phyloP scores from a whole-genome alignment of 2,888 invertebrate genomes.

The Cryptocephalus moraei region DNA sequence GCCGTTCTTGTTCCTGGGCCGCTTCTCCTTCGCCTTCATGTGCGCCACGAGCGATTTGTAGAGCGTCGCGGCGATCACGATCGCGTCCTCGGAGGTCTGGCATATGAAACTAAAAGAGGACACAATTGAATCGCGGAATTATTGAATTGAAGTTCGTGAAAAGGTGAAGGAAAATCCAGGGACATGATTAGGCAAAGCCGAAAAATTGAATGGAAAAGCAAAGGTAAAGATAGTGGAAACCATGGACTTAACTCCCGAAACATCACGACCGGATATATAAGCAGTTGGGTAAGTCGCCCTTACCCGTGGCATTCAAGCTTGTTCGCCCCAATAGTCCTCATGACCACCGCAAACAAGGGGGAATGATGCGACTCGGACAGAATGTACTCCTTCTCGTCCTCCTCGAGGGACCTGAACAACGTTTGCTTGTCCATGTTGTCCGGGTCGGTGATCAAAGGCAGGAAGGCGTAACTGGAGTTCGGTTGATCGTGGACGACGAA shows the following conservation, averaged over 20 bases:
- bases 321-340: constrained; percentile 68
- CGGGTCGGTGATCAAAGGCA: constrained; percentile 75
- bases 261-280: too few relatives aligned
- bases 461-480: constrained; percentile 54
- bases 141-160: too few relatives aligned
- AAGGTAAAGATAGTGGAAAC: too few relatives aligned
- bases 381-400: constrained; percentile 47
- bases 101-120: constrained; percentile 55
- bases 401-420: constrained; percentile 49
- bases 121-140: too few relatives aligned
- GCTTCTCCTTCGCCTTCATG: constrained; percentile 55
- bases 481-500: constrained; percentile 56
- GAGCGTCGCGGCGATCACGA: constrained; percentile 82
- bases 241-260: too few relatives aligned
- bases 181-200: too few relatives aligned
- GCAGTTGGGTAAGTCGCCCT: constrained; percentile 1
- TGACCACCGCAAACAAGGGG: constrained; percentile 82
- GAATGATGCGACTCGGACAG: constrained; percentile 61
- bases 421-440: constrained; percentile 66
- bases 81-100: constrained; percentile 81
- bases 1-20: constrained; percentile 60
- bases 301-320: constrained; percentile 79
- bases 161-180: too few relatives aligned
- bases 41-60: constrained; percentile 81
- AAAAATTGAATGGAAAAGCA: too few relatives aligned